A percentile compares a stretch with the other conserved stretches of the same genome.
phyloP scores from a whole-genome alignment of 2,888 invertebrate species.

The Drosophila ochracea region DNA sequence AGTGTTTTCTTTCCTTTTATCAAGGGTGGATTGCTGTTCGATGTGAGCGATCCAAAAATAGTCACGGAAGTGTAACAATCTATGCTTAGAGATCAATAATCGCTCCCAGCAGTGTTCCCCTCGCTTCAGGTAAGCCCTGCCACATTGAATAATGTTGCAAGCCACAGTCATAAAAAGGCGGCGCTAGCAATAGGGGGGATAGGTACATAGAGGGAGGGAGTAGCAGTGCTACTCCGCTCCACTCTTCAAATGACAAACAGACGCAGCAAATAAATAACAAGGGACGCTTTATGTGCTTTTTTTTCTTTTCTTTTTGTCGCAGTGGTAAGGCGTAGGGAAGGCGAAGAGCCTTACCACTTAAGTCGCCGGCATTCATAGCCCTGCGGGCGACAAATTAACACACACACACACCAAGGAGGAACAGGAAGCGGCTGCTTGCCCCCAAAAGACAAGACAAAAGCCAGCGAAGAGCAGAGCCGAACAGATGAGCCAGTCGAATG shows the following conservation, averaged over 20 bases:
- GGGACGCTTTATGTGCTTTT: neutral
- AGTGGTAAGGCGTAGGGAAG: neutral
- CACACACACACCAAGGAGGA: constrained; percentile 17
- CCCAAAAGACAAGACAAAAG: constrained; percentile 14
- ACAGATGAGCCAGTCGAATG: constrained; percentile 26
- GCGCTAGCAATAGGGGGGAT: constrained; percentile 7
- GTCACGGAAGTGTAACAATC: constrained; percentile 67
- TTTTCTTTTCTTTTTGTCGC: neutral
- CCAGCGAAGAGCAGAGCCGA: too few species aligned
- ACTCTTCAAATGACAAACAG: constrained; percentile 72
- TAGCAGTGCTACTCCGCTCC: constrained; percentile 9
- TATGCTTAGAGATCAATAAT: constrained; percentile 76
- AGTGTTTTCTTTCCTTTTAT: constrained; percentile 52
- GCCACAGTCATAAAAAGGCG: constrained; percentile 55
- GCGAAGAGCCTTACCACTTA: constrained; percentile 56
- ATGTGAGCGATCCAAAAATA: constrained; percentile 49
- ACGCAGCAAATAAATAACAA: constrained; percentile 78
- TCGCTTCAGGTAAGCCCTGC: constrained; percentile 45
- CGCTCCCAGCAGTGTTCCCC: constrained; percentile 43
- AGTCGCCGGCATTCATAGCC: constrained; percentile 47
- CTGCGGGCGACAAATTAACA: constrained; percentile 69
- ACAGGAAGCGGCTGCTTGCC: constrained; percentile 50
- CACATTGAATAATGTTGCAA: constrained; percentile 63
- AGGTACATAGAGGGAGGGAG: neutral
- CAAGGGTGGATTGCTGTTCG: neutral